These are phyloP conservation scores for Petromus typicus DNA, from an alignment of 2,113 vertebrate species.

Conservation along the genomic window DNA sequence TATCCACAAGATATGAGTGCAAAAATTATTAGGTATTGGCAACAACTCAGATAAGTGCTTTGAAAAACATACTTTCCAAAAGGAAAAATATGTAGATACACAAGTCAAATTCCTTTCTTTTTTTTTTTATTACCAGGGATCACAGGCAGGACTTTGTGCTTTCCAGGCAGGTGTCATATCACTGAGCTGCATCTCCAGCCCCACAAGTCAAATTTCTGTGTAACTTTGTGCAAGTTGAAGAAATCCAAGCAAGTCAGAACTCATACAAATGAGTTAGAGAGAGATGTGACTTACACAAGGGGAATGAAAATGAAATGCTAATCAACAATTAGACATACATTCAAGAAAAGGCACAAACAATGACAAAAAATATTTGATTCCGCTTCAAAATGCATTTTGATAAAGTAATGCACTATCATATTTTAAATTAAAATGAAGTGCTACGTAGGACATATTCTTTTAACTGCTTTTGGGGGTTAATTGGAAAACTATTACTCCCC, in stretches of 20 bases:
- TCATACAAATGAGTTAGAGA: too few species aligned
- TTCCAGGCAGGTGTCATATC: too few species aligned
- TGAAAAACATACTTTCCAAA: neutral
- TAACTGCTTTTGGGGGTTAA: neutral
- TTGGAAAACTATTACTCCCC: neutral
- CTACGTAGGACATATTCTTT: neutral
- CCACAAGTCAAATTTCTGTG: neutral
- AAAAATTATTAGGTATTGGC: constrained; percentile 21
- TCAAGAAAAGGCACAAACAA: neutral
- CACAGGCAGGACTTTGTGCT: too few species aligned
- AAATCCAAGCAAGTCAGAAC: neutral
- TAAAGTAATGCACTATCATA: neutral
- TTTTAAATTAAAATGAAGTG: constrained; percentile 32
- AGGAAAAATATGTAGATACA: neutral
- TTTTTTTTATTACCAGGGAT: too few species aligned
- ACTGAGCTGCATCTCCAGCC: too few species aligned
- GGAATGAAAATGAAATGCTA: neutral
- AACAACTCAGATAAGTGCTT: constrained; percentile 34
- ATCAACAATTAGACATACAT: neutral
- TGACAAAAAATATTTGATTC: neutral
- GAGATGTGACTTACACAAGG: neutral
- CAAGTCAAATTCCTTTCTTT: too few species aligned
- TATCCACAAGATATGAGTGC: constrained; percentile 1
- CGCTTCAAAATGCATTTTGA: neutral
- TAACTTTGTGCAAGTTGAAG: neutral